A percentile compares a stretch with the other conserved stretches of the same genome.
Conservation (phyloP, 2,113 vertebrate species). For the Hippopotamus amphibius region DNA sequence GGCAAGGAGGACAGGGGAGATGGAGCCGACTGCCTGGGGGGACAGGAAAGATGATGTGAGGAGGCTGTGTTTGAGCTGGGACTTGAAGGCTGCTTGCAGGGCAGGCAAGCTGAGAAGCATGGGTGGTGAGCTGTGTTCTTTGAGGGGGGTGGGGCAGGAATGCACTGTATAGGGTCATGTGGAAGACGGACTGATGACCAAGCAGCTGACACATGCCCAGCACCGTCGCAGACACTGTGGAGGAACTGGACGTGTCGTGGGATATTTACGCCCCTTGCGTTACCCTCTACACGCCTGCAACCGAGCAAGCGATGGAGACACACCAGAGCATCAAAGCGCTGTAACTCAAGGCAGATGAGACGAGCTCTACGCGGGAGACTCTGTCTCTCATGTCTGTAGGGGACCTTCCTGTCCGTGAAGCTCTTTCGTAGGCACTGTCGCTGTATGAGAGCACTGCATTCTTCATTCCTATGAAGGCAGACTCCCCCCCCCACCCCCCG, state of each 20-base stretch:
- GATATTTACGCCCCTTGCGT: no score
- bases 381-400: accelerated
- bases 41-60: accelerated
- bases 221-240: accelerated
- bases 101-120: background rate
- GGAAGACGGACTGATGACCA: background rate
- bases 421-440: background rate
- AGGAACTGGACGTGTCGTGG: accelerated
- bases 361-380: accelerated
- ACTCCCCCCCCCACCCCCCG: background rate
- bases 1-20: background rate
- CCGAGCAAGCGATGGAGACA: accelerated
- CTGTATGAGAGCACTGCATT: background rate
- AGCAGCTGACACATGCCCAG: background rate
- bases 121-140: background rate
- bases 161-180: accelerated
- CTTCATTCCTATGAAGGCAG: background rate
- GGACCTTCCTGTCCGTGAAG: background rate
- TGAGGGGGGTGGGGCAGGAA: background rate
- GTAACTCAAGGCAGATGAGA: background rate
- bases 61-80: background rate
- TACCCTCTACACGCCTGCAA: background rate
- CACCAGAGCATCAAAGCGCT: accelerated
- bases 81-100: background rate
- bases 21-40: background rate